phyloP scores from a whole-genome alignment of 2,113 vertebrate genomes.

The Myodes glareolus region DNA sequence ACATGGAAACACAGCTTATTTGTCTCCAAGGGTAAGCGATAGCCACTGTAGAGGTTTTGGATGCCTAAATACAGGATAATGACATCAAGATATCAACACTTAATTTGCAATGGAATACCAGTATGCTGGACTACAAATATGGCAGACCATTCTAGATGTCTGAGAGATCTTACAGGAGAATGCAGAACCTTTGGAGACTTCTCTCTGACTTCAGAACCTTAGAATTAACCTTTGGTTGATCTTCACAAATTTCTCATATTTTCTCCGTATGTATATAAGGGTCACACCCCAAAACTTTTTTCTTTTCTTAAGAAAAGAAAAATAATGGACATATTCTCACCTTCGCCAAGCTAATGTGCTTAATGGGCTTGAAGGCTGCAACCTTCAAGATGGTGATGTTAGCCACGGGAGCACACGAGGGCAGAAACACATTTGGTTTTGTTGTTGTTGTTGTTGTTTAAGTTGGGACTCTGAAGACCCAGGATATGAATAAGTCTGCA shows the following conservation, averaged over 20 bases:
- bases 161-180: neutral
- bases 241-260: neutral
- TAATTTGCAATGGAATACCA: neutral
- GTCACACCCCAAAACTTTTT: neutral
- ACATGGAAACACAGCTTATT: neutral
- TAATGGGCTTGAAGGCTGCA: neutral
- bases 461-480: neutral
- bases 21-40: neutral
- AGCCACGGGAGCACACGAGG: neutral
- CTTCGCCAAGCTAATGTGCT: neutral
- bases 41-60: neutral
- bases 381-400: neutral
- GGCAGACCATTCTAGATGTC: neutral
- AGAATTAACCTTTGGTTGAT: constrained; percentile 3
- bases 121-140: neutral
- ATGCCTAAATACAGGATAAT: neutral
- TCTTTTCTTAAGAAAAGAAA: neutral
- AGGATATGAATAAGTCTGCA: neutral
- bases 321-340: neutral
- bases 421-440: neutral
- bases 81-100: neutral
- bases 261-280: constrained; percentile 16
- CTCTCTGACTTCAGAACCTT: neutral
- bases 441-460: neutral
- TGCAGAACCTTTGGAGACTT: neutral